Conservation (phyloP, 2,888 invertebrate genomes). For the Eurois occulta region DNA sequence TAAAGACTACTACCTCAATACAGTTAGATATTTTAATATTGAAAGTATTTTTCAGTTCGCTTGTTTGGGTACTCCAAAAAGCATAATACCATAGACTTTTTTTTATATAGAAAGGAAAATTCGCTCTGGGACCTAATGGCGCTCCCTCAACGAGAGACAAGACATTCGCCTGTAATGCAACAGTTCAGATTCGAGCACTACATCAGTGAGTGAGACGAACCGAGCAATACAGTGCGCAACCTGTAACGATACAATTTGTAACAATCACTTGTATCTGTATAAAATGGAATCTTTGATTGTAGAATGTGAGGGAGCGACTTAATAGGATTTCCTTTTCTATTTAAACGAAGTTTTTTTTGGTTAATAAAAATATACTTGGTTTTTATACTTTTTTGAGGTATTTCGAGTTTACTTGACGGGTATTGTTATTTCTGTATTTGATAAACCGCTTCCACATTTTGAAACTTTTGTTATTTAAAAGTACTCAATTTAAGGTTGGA, state of each 20-base stretch:
- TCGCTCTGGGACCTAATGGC: too few species aligned
- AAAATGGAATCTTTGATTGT: too few species aligned
- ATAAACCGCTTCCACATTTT: not conserved
- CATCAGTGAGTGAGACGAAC: too few species aligned
- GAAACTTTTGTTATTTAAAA: not conserved
- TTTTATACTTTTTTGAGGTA: not conserved
- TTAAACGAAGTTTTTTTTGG: not conserved
- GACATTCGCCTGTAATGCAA: too few species aligned
- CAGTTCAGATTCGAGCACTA: too few species aligned
- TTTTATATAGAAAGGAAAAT: too few species aligned
- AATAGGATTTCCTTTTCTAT: not conserved
- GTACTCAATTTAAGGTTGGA: not conserved
- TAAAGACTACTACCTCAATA: slow-evolving; percentile 50
- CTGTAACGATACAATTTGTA: too few species aligned
- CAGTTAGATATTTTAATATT: slow-evolving; percentile 28
- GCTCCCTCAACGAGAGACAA: too few species aligned
- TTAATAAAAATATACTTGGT: not conserved
- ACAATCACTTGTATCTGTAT: too few species aligned
- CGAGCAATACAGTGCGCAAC: too few species aligned
- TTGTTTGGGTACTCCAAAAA: not conserved
- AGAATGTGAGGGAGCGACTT: too few species aligned
- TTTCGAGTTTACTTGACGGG: not conserved
- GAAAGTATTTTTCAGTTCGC: slow-evolving; percentile 32
- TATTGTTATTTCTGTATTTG: not conserved
- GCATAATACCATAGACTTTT: not conserved